Base-by-base conservation (phyloP, 2,797 vertebrate genomes). In the Urocyon cinereoargenteus region DNA sequence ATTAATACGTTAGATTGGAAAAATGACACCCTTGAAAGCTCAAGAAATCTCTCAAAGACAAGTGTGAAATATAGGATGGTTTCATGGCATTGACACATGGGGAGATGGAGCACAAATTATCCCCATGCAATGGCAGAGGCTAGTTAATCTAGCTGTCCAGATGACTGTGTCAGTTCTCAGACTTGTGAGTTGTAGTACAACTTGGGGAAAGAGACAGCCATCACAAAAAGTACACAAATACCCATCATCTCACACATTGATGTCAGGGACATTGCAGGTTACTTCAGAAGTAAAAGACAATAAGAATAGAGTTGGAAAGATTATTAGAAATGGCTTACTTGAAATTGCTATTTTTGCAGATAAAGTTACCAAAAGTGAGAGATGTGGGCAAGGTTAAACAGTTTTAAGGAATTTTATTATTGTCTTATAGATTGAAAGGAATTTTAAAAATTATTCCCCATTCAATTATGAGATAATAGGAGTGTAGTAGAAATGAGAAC, bases 291-390 rank as follows among this genome's bases (percentile, higher is more conserved):
- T 72, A 90, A 72, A 90, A 91, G 31, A 55, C 45, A 2, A 55
- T 36, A 31, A 57, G 7, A 72, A 79, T 36, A 81, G 18, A 72
- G 21, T 26, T 66, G 7, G 8, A 75, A 82, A 77, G 22, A 1
- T 0, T 68, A 77, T 53, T 55, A 64, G 21, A 70, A 24, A 57
- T 77, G 79, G 51, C 8, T 96, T 91, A 77, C 8, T 66, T 86
- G 55, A 86, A 87, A 59, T 26, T 85, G n/a, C 9, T 73, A n/a
- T 91, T 62, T 90, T 97, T 93, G 19, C 11, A 85, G 3, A 81
- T 55, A 91, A 95, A 66, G 2, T 24, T 28, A 73, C 5, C 79
- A 12, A 92, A 96, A 81, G 6, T 36, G 55, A 55, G 15, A 36
- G 40, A 86, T 55, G 82, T 81, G 28, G 12, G 19, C 49, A 87